Evolutionary conservation across 2,113 vertebrate genomes (phyloP).

Genomic region (Siphamia tubifer): DNA sequence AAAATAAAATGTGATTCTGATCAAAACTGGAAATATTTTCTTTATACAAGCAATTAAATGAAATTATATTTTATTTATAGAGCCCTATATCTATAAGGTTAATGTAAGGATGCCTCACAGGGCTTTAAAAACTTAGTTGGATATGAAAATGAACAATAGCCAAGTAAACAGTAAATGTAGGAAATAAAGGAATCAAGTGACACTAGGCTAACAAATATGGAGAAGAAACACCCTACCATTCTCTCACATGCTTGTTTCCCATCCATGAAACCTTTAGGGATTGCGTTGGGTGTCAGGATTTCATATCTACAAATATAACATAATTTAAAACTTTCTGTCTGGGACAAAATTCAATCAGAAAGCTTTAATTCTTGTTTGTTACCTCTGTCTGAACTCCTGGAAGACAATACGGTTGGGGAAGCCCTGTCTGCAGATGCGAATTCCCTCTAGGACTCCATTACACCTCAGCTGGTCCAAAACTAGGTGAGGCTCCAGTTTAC

Average conservation of each 20-base stretch:
- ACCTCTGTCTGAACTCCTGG: conserved; percentile 99
- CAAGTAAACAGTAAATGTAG: too few species aligned
- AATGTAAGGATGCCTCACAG: too few species aligned
- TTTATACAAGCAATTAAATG: not conserved
- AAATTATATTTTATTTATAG: too few species aligned
- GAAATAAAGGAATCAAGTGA: too few species aligned
- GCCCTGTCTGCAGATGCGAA: conserved; percentile 96
- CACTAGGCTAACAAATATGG: not conserved
- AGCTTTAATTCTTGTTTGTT: not conserved
- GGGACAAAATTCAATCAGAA: not conserved
- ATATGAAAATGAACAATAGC: too few species aligned
- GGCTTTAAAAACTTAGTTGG: too few species aligned
- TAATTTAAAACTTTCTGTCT: not conserved
- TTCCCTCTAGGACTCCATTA: conserved; percentile 95
- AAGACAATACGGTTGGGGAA: conserved; percentile 98
- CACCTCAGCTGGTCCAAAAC: conserved; percentile 96
- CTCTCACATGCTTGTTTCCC: conserved; percentile 97
- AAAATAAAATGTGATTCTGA: too few species aligned
- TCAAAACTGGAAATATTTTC: too few species aligned
- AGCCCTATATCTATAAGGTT: too few species aligned
- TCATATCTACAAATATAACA: conserved; percentile 85
- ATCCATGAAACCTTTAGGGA: conserved; percentile 98
- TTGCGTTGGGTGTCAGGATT: conserved; percentile 97
- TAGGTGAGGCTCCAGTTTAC: conserved; percentile 94
- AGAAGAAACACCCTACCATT: conserved; percentile 82